Evolutionary conservation across 2,888 invertebrate genomes (phyloP).

Genomic region (Autographa gamma): DNA sequence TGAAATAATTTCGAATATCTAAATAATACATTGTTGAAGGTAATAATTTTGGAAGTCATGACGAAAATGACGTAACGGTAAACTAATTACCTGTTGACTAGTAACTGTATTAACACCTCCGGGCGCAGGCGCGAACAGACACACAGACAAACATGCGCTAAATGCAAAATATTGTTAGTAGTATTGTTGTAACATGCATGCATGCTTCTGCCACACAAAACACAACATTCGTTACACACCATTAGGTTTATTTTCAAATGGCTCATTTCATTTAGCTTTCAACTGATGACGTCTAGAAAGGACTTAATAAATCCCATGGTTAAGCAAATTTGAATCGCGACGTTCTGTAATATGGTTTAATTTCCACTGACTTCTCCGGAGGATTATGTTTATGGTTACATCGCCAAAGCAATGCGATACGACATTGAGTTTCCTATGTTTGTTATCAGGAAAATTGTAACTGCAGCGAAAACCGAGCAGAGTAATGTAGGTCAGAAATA

Average conservation of each 20-base stretch:
- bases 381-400: slow-evolving; percentile 28
- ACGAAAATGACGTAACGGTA: slow-evolving; percentile 18
- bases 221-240: not conserved
- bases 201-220: slow-evolving; percentile 8
- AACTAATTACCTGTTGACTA: slow-evolving; percentile 48
- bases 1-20: too few relatives aligned
- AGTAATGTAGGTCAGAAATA: slow-evolving; percentile 38
- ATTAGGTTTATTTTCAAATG: slow-evolving; percentile 11
- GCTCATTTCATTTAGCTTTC: slow-evolving; percentile 18
- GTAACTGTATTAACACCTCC: slow-evolving; percentile 72
- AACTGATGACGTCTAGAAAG: slow-evolving; percentile 16
- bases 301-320: slow-evolving; percentile 5
- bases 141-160: slow-evolving; percentile 55
- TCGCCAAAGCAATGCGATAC: slow-evolving; percentile 30
- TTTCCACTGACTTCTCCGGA: slow-evolving; percentile 2
- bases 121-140: slow-evolving; percentile 53
- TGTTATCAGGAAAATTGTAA: slow-evolving; percentile 43
- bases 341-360: not conserved
- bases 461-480: slow-evolving; percentile 26
- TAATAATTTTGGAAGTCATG: not conserved
- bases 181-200: slow-evolving; percentile 15
- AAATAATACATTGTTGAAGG: too few relatives aligned
- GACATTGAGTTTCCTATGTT: slow-evolving; percentile 41
- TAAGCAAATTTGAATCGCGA: not conserved
- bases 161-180: slow-evolving; percentile 38